Evolutionary conservation across 1,140 invertebrate species (phyloP).

Genomic region (Metopolophium dirhodum): DNA sequence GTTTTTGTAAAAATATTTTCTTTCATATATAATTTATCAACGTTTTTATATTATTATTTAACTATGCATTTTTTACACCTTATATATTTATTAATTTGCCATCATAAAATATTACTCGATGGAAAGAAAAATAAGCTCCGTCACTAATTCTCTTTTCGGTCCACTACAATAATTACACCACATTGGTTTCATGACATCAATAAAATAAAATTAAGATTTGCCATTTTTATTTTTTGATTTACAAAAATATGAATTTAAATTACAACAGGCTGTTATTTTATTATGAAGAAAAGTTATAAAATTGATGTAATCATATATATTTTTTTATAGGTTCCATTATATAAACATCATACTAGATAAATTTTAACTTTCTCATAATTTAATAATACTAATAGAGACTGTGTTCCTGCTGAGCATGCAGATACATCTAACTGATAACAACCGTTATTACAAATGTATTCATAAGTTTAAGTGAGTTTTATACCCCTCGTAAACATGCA

Average conservation of each 20-base stretch:
- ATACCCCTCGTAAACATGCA: background rate
- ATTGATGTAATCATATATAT: background rate
- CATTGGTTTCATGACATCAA: background rate
- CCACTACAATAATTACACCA: background rate
- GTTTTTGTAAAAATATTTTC: background rate
- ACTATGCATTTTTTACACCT: too few species aligned
- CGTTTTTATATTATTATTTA: background rate
- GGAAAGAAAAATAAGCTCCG: background rate
- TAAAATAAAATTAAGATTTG: background rate
- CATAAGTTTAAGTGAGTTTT: background rate
- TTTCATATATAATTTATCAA: background rate
- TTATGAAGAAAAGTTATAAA: background rate
- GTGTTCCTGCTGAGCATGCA: background rate
- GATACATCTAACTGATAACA: background rate
- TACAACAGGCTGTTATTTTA: background rate
- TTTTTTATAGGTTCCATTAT: background rate
- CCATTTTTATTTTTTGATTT: background rate
- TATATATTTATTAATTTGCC: background rate
- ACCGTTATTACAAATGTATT: background rate
- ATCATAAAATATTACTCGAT: background rate
- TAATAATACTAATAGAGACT: background rate
- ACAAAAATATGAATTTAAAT: background rate
- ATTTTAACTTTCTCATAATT: background rate
- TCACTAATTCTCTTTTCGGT: background rate
- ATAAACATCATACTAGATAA: background rate